Evolutionary conservation across 2,888 invertebrate genomes (phyloP), one percentile per base, ranked within the genome.

Genomic region (Stenurella melanura): DNA sequence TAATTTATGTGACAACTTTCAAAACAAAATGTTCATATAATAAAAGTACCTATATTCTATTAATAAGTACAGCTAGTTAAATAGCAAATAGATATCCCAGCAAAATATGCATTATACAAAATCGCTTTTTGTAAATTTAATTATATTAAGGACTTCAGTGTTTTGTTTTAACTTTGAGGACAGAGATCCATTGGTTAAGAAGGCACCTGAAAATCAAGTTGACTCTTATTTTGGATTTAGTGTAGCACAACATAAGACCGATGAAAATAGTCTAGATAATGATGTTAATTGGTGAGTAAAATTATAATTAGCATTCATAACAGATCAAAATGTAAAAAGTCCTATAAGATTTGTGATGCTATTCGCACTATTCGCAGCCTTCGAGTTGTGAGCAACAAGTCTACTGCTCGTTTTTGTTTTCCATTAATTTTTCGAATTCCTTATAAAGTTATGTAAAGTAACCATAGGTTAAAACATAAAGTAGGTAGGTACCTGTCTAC

Each of bases 191-290:
- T 80, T 82, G 38, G 86, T 86, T 56, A 87, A 87, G 80, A 85
- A 82, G 42, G 82, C 83, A 15, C 83, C 83, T 12, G 77, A 78
- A 9, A 77, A 80, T 18, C 82, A 83, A 74, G 73, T 73, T 56
- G 81, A 80, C 76, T 82, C 85, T 5, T 86, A 87, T 84, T 87
- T 87, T 83, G 87, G 86, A 75, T 87, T 85, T 74, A 87, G 86
- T 81, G 86, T 86, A 5, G 86, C 87, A 15, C 82, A 84, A 76
- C 87, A 87, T 74, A 82, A 83, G 66, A 83, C 83, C 61, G 73
- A 63, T 42, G 81, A 72, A 19, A 68, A 78, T 56, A 75, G 76
- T 30, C 50, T 61, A 21, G 73, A 78, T 73, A 58, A 67, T 54
- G 63, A 34, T 11, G 80, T 82, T 75, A 83, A 83, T 78, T 85